Conservation (phyloP, 2,888 invertebrate species). For the Dioctria linearis region DNA sequence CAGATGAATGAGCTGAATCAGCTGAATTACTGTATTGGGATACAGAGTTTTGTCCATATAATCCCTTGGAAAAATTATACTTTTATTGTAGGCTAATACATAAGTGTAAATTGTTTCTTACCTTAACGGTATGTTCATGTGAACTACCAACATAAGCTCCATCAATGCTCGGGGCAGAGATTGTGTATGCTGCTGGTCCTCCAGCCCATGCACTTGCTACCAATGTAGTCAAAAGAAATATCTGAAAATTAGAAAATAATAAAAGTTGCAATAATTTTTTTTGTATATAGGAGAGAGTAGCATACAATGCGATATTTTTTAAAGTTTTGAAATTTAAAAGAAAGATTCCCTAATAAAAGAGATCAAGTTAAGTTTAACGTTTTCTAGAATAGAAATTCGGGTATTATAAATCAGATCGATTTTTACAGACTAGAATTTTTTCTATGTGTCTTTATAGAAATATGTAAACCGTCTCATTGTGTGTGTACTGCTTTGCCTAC, state of each 20-base stretch:
- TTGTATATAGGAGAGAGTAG: not conserved
- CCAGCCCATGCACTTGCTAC: slow-evolving; percentile 68
- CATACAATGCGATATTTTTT: too few relatives aligned
- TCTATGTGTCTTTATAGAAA: too few relatives aligned
- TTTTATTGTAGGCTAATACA: not conserved
- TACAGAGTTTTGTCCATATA: slow-evolving; percentile 70
- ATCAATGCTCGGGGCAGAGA: slow-evolving; percentile 69
- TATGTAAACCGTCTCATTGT: too few relatives aligned
- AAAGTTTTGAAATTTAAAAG: too few relatives aligned
- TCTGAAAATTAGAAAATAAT: slow-evolving; percentile 58
- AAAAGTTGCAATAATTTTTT: not conserved
- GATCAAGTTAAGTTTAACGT: too few relatives aligned
- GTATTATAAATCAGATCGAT: too few relatives aligned
- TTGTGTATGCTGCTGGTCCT: slow-evolving; percentile 70
- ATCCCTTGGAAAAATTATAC: slow-evolving; percentile 62
- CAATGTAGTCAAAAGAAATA: slow-evolving; percentile 67
- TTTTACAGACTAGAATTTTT: too few relatives aligned
- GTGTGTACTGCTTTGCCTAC: too few relatives aligned
- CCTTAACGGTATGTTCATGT: slow-evolving; percentile 70
- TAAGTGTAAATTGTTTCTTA: slow-evolving; percentile 47
- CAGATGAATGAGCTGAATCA: slow-evolving; percentile 70
- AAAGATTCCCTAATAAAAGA: too few relatives aligned
- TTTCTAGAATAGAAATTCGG: too few relatives aligned
- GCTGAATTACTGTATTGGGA: slow-evolving; percentile 70
- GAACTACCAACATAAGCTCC: slow-evolving; percentile 69